A percentile compares a stretch with the other conserved stretches of the same genome.
These are phyloP conservation scores for Platycheirus rosarum DNA, from an alignment of 2,888 invertebrate species.

Conservation along the genomic window DNA sequence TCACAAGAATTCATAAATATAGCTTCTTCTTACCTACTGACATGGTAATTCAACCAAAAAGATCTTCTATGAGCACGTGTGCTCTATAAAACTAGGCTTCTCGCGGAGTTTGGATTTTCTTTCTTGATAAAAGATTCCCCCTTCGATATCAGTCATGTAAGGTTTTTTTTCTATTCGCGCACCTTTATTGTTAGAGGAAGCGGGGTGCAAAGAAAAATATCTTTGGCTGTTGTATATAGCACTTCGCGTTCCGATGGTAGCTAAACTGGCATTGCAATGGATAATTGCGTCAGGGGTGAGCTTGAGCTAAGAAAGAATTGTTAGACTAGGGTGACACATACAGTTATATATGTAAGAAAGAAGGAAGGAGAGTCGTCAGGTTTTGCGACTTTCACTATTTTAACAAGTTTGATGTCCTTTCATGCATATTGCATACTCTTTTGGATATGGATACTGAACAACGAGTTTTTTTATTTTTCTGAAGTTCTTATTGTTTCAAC, in stretches of 20 bases:
- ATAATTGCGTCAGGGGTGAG: slow-evolving; percentile 68
- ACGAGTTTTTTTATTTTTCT: slow-evolving; percentile 50
- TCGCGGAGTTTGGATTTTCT: slow-evolving; percentile 53
- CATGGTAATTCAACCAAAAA: slow-evolving; percentile 62
- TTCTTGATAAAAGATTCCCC: slow-evolving; percentile 24
- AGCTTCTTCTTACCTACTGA: slow-evolving; percentile 30
- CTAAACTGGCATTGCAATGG: slow-evolving; percentile 66
- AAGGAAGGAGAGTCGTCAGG: slow-evolving; percentile 44
- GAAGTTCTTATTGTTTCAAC: slow-evolving; percentile 53
- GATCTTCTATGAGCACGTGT: slow-evolving; percentile 70
- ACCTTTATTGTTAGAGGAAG: slow-evolving; percentile 7
- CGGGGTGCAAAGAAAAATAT: slow-evolving; percentile 34
- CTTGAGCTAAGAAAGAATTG: slow-evolving; percentile 15
- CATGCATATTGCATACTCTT: slow-evolving; percentile 1
- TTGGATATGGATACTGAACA: slow-evolving; percentile 27
- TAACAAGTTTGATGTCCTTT: slow-evolving; percentile 65
- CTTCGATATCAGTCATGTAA: slow-evolving; percentile 12
- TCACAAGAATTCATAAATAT: slow-evolving; percentile 40
- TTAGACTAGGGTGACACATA: slow-evolving; percentile 53
- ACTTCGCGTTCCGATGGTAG: slow-evolving; percentile 38
- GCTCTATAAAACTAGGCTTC: slow-evolving; percentile 71
- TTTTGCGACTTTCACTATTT: slow-evolving; percentile 71
- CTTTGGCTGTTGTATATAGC: not conserved
- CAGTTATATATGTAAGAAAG: not conserved
- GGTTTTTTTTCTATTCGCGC: slow-evolving; percentile 39